phyloP scores from a whole-genome alignment of 1,140 invertebrate genomes.

The Scaptomyza hsui region DNA sequence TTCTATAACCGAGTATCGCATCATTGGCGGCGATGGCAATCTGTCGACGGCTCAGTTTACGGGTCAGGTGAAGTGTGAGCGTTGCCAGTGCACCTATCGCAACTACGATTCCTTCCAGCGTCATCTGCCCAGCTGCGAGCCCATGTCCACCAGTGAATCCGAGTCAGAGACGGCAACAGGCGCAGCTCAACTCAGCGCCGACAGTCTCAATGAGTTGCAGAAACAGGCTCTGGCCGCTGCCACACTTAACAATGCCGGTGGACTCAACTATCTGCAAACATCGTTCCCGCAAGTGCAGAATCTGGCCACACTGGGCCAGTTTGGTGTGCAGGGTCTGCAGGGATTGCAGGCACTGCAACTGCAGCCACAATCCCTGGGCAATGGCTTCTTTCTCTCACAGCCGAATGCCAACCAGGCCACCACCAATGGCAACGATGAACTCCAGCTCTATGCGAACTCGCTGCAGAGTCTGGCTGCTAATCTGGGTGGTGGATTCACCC shows the following conservation, averaged over 20 bases:
- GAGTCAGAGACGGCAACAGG: constrained; percentile 85
- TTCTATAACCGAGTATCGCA: constrained; percentile 84
- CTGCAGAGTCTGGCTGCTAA: constrained; percentile 73
- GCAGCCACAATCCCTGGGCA: constrained; percentile 71
- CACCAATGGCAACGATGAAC: constrained; percentile 47
- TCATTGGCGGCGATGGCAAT: constrained; percentile 66
- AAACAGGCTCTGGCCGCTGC: constrained; percentile 60
- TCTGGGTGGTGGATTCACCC: constrained; percentile 66
- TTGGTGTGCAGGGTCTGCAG: constrained; percentile 55
- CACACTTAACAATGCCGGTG: constrained; percentile 40
- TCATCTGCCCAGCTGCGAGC: constrained; percentile 90
- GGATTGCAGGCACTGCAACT: constrained; percentile 68
- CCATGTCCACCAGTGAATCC: constrained; percentile 91
- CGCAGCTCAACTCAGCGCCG: constrained; percentile 48
- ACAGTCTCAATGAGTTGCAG: constrained; percentile 63
- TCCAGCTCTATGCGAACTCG: constrained; percentile 74
- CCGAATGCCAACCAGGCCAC: constrained; percentile 34
- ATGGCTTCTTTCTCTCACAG: constrained; percentile 75
- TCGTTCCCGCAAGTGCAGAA: constrained; percentile 67
- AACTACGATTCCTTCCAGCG: constrained; percentile 93
- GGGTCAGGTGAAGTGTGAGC: constrained; percentile 92
- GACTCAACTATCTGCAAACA: constrained; percentile 71
- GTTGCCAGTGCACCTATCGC: constrained; percentile 94
- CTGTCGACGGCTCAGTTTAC: constrained; percentile 84
- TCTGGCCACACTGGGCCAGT: constrained; percentile 76